Evolutionary conservation across 2,797 vertebrate genomes (phyloP), one percentile per base, ranked within the genome.

Genomic region (Gadopsis bispinosus): DNA sequence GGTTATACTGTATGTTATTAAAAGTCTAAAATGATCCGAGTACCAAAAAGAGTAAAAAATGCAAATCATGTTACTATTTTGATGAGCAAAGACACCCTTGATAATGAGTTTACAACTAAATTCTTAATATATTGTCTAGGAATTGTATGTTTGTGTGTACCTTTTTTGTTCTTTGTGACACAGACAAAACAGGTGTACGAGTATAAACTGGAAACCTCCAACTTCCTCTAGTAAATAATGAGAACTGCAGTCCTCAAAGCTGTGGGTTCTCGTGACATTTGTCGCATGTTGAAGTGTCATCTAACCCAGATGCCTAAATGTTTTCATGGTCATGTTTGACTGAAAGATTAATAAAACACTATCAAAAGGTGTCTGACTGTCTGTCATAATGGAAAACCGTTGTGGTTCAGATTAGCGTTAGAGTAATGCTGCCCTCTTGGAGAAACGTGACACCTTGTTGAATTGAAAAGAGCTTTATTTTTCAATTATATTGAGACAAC

Each of bases 391-490:
- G 11, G n/a, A 10, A 64, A 60, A 37, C 3, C 1, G 50, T 0
- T 33, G 14, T 6, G 5, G 13, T 31, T 73, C 11, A 26, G n/a
- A 63, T 72, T 22, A 71, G 3, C 68, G 63, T 37, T 7, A 2
- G 51, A 73, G 67, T 16, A 70, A 81, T 77, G 64, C 81, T 77
- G 85, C 85, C 86, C 83, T 81, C 88, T 83, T 16, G 51, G 6
- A 83, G 88, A 83, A 72, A 69, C 8, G 79, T 1, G 17, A 80
- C 4, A 45, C 60, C 1, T 65, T 19, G 43, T 4, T 69, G 55
- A 81, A 68, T 87, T 89, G 84, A 84, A 90, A 91, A 85, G 75
- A 86, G 70, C 64, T 92, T 94, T 91, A 84, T 93, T 93, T 81
- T 85, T 83, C 53, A 84, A 69, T 88, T 87, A 87, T 78, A 91